phyloP scores from a whole-genome alignment of 2,797 vertebrate species.

The Gobio occitaniae region DNA sequence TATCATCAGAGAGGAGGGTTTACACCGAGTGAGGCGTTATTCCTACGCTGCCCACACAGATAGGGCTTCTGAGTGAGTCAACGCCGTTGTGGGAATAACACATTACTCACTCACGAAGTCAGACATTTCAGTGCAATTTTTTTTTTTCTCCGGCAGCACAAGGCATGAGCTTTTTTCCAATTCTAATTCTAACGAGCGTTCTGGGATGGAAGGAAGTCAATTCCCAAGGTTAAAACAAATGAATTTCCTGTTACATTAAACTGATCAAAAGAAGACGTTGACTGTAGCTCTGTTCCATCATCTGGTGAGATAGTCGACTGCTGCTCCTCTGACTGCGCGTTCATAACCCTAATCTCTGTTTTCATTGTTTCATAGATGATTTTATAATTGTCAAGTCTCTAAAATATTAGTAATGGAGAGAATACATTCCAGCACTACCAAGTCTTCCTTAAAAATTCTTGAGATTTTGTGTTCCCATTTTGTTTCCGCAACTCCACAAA shows the following conservation, averaged over 20 bases:
- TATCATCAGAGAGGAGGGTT: constrained; percentile 55
- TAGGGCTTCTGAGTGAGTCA: constrained; percentile 74
- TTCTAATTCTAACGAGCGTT: constrained; percentile 20
- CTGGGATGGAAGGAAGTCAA: constrained; percentile 22
- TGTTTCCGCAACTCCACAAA: no score
- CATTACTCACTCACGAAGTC: constrained; percentile 66
- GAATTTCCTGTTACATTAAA: constrained; percentile 14
- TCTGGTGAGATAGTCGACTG: background rate
- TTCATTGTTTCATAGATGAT: background rate
- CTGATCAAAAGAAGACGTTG: constrained; percentile 15
- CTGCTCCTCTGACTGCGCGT: background rate
- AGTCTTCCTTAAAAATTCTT: background rate
- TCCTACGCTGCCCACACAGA: constrained; percentile 78
- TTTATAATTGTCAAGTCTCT: background rate
- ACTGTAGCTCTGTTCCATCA: background rate
- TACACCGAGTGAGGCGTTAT: constrained; percentile 72
- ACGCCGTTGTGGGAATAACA: constrained; percentile 72
- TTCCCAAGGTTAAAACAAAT: constrained; percentile 37
- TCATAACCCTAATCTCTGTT: background rate
- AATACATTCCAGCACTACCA: background rate
- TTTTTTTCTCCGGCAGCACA: background rate
- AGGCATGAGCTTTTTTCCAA: background rate
- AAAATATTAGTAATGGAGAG: background rate
- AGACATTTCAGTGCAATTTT: constrained; percentile 42
- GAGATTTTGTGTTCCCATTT: no score